These are phyloP conservation scores for Tortricodes alternella DNA, from an alignment of 2,888 invertebrate genomes.

Conservation along the genomic window DNA sequence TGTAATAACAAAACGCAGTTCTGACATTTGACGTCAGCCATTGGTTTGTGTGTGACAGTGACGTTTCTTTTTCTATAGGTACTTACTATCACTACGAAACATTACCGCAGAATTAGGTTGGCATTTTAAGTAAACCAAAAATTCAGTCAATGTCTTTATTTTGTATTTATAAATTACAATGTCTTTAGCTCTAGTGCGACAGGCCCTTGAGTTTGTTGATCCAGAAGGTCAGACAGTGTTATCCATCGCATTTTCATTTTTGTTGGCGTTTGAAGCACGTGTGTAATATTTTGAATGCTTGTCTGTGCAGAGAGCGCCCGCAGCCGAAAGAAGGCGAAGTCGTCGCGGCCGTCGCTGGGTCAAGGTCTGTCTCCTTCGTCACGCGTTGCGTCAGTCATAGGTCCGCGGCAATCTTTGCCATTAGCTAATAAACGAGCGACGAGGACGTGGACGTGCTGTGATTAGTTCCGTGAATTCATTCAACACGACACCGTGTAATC, in stretches of 20 bases:
- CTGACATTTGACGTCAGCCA: slow-evolving; percentile 13
- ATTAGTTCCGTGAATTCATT: background rate
- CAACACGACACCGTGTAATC: background rate
- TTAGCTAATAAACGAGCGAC: slow-evolving; percentile 36
- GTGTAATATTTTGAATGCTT: slow-evolving; percentile 14
- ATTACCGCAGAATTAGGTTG: slow-evolving; percentile 43
- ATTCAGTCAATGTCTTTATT: slow-evolving; percentile 52
- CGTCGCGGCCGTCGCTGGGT: slow-evolving; percentile 44
- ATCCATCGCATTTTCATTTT: slow-evolving; percentile 33
- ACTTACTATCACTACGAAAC: background rate
- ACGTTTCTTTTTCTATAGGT: slow-evolving; percentile 20
- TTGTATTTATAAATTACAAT: slow-evolving; percentile 58
- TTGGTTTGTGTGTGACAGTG: slow-evolving; percentile 21
- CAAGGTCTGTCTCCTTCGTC: slow-evolving; percentile 56
- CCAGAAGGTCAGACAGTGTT: slow-evolving; percentile 58
- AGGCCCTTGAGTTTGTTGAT: slow-evolving; percentile 81
- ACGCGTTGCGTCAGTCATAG: slow-evolving; percentile 30
- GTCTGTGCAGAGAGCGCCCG: slow-evolving; percentile 57
- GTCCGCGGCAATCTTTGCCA: background rate
- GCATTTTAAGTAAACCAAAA: slow-evolving; percentile 33
- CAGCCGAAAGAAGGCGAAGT: slow-evolving; percentile 49
- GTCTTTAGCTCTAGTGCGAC: slow-evolving; percentile 82
- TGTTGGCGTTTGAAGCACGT: slow-evolving; percentile 35
- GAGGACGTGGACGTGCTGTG: background rate
- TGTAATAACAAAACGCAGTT: slow-evolving; percentile 9